A percentile compares a stretch with the other conserved stretches of the same genome.
Conservation (phyloP, 2,113 vertebrate genomes). For the Etheostoma spectabile region DNA sequence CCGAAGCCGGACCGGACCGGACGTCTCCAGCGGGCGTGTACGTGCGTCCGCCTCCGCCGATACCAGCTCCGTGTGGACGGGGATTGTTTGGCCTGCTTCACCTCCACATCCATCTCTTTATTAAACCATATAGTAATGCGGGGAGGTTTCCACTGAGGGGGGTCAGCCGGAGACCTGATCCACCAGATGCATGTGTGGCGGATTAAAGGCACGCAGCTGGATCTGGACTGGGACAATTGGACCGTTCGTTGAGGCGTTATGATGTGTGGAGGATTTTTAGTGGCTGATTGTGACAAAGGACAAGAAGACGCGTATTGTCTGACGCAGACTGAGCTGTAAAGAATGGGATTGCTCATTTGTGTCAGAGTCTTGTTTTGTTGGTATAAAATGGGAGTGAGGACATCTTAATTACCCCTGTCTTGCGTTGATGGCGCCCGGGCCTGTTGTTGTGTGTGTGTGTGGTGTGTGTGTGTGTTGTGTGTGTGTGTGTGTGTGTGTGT, state of each 20-base stretch:
- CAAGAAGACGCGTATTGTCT: neutral
- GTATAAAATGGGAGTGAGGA: neutral
- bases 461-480: constrained; percentile 1
- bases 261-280: neutral
- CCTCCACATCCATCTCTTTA: constrained; percentile 8
- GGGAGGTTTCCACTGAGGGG: constrained; percentile 8
- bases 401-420: neutral
- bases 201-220: constrained; percentile 33
- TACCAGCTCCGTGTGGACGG: neutral
- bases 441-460: neutral
- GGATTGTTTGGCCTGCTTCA: constrained; percentile 34
- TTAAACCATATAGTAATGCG: neutral
- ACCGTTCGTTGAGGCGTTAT: neutral
- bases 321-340: neutral
- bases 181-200: constrained; percentile 8
- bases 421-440: constrained; percentile 20
- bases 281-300: neutral
- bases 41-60: constrained; percentile 5
- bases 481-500: neutral
- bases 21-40: constrained; percentile 12
- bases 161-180: neutral
- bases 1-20: constrained; percentile 24
- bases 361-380: neutral
- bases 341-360: neutral
- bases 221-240: neutral